phyloP scores from a whole-genome alignment of 1,140 invertebrate species.

The Nixonia krombeini region DNA sequence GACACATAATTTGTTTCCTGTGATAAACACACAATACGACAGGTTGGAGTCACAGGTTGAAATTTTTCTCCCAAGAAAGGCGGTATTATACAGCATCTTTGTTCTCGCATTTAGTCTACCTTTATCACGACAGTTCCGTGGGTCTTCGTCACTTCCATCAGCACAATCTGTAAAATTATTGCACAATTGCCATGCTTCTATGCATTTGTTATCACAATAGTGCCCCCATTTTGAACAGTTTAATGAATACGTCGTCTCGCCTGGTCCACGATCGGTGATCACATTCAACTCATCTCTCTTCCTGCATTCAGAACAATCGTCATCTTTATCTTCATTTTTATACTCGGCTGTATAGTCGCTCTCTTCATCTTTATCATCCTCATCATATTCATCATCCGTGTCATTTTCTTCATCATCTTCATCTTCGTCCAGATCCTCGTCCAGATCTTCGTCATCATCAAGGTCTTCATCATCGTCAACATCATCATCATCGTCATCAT shows the following conservation, averaged over 20 bases:
- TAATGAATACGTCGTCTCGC: conserved; percentile 64
- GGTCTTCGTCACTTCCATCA: conserved; percentile 69
- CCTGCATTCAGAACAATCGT: not conserved
- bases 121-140: conserved; percentile 10
- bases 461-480: conserved; percentile 1
- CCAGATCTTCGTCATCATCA: not conserved
- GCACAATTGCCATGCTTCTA: conserved; percentile 62
- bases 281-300: not conserved
- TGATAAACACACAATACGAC: too few relatives aligned
- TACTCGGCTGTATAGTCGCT: not conserved
- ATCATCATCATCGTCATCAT: not conserved
- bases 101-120: conserved; percentile 32
- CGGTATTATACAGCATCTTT: conserved; percentile 19
- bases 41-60: too few relatives aligned
- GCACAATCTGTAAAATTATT: conserved; percentile 66
- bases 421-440: not conserved
- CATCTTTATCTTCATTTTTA: too few relatives aligned
- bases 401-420: conserved; percentile 1
- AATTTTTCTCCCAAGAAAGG: conserved; percentile 4
- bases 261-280: conserved; percentile 1
- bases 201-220: conserved; percentile 59
- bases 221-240: conserved; percentile 22
- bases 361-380: not conserved
- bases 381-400: conserved; percentile 2
- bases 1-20: too few relatives aligned